Evolutionary conservation across 92 coral and sea anemone species (phyloP).

Genomic region (Epizoanthus rinbou): DNA sequence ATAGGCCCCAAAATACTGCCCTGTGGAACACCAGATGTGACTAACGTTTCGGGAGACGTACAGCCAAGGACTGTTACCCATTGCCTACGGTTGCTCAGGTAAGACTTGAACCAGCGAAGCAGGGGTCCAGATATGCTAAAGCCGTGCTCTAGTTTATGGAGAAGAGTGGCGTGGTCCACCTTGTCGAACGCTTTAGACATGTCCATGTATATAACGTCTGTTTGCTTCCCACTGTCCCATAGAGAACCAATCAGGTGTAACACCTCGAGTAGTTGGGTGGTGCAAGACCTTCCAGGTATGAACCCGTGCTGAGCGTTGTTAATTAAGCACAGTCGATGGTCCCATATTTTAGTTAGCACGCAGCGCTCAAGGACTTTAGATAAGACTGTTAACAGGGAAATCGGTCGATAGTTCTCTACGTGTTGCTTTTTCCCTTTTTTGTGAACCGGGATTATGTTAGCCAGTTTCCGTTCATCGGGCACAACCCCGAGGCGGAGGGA

Average conservation of each 20-base stretch:
- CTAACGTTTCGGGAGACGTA: too few species aligned
- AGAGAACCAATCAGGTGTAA: slow-evolving; percentile 47
- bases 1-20: slow-evolving; percentile 8
- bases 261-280: slow-evolving; percentile 50
- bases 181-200: slow-evolving; percentile 62
- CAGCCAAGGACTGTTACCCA: too few species aligned
- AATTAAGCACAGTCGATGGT: slow-evolving; percentile 33
- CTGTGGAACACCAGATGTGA: slow-evolving; percentile 25
- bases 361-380: slow-evolving; percentile 62
- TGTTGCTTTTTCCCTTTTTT: slow-evolving; percentile 51
- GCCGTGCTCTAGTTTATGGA: slow-evolving; percentile 9
- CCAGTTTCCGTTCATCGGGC: slow-evolving; percentile 58
- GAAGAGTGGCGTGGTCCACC: slow-evolving; percentile 39
- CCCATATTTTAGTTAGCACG: slow-evolving; percentile 41
- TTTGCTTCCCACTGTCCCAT: slow-evolving; percentile 53
- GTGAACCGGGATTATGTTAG: slow-evolving; percentile 60
- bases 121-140: slow-evolving; percentile 7
- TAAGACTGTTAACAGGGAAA: slow-evolving; percentile 48
- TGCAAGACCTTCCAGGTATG: slow-evolving; percentile 49
- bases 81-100: too few species aligned
- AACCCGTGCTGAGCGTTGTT: slow-evolving; percentile 56
- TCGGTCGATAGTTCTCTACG: slow-evolving; percentile 67
- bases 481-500: slow-evolving; percentile 51
- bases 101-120: not conserved
- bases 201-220: slow-evolving; percentile 55